phyloP scores from a whole-genome alignment of 2,797 vertebrate genomes.

The Pitangus sulphuratus region DNA sequence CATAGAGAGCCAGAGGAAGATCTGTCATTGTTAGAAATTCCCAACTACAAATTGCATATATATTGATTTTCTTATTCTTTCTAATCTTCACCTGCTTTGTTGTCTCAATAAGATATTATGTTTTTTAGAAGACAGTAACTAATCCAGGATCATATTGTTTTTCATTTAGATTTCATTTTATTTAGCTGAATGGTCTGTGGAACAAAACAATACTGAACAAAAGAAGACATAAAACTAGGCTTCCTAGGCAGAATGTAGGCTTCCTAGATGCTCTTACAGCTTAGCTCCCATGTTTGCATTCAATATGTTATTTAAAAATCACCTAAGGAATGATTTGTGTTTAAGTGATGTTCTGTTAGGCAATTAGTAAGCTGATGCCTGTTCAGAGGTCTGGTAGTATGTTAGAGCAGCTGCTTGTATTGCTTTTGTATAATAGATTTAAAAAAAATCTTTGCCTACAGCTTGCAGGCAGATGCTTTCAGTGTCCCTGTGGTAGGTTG shows the following conservation, averaged over 20 bases:
- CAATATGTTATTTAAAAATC: neutral
- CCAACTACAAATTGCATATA: neutral
- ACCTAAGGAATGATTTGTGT: neutral
- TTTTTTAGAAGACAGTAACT: neutral
- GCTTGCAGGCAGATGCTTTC: slow-evolving; percentile 1
- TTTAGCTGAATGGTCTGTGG: neutral
- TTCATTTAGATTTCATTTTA: neutral
- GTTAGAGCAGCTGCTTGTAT: neutral
- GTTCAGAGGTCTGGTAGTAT: neutral
- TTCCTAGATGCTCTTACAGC: neutral
- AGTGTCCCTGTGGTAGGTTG: neutral
- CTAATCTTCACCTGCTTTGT: neutral
- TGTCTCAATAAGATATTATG: neutral
- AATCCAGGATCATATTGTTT: neutral
- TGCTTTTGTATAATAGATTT: neutral
- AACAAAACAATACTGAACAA: neutral
- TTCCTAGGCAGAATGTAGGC: neutral
- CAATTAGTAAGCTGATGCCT: neutral
- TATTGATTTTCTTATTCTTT: neutral
- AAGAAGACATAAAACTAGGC: neutral
- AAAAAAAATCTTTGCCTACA: neutral
- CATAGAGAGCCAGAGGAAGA: neutral
- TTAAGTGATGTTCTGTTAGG: neutral
- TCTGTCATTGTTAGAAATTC: neutral
- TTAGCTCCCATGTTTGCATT: neutral